A percentile compares a stretch with the other conserved stretches of the same genome.
Conservation (phyloP, 1,140 invertebrate species). For the Episyrphus balteatus region DNA sequence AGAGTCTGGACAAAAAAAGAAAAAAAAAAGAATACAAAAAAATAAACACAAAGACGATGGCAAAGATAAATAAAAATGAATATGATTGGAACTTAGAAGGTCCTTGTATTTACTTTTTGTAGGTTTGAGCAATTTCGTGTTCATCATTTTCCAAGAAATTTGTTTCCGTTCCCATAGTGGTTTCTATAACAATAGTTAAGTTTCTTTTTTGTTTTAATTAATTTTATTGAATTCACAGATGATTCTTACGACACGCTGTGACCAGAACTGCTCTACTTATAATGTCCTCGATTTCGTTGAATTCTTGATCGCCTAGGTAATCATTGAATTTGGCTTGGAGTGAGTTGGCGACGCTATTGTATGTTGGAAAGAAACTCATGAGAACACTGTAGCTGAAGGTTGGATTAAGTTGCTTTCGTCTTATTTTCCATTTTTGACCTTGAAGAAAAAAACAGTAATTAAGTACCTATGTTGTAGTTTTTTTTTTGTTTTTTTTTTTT, state of each 20-base stretch:
- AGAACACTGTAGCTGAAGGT: slow-evolving; percentile 30
- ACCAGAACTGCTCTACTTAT: slow-evolving; percentile 29
- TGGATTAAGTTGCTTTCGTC: slow-evolving; percentile 29
- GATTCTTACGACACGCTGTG: slow-evolving; percentile 25
- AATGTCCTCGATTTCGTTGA: slow-evolving; percentile 26
- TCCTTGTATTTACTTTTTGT: slow-evolving; percentile 22
- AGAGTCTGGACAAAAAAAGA: slow-evolving; percentile 11
- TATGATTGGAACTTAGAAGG: not conserved
- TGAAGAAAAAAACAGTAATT: not conserved
- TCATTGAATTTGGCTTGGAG: not conserved
- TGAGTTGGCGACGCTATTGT: slow-evolving; percentile 11
- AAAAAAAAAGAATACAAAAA: not conserved
- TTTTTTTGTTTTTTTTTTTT: not conserved
- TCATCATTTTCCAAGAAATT: slow-evolving; percentile 26
- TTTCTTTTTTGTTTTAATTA: not conserved
- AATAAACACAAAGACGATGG: not conserved
- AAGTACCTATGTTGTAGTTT: no score
- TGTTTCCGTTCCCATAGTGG: slow-evolving; percentile 30
- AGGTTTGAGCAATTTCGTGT: slow-evolving; percentile 24
- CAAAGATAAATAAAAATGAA: not conserved
- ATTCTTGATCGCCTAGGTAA: slow-evolving; percentile 2
- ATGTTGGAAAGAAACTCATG: slow-evolving; percentile 25
- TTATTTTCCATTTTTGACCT: slow-evolving; percentile 29
- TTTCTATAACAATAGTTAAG: slow-evolving; percentile 15
- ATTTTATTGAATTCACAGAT: not conserved